A percentile compares a stretch with the other conserved stretches of the same genome.
phyloP scores from a whole-genome alignment of 1,140 invertebrate species.

The Gryllus bimaculatus region DNA sequence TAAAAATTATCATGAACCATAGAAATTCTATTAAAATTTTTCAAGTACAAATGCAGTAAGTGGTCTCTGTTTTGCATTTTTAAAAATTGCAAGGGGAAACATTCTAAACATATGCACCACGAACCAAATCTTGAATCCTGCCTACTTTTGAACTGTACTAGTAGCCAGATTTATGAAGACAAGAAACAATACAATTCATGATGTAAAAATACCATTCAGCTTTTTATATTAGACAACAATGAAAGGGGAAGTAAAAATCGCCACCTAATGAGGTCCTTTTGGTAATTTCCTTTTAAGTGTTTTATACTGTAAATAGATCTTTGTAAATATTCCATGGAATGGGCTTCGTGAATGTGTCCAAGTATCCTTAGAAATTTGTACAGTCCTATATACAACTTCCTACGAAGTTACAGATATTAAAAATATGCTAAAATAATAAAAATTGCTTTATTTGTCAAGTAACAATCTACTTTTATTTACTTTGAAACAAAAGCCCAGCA shows the following conservation, averaged over 20 bases:
- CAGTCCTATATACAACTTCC: conserved; percentile 11
- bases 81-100: neutral
- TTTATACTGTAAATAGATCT: conserved; percentile 21
- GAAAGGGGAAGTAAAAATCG: conserved; percentile 7
- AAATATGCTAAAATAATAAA: conserved; percentile 17
- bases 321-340: conserved; percentile 15
- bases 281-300: conserved; percentile 21
- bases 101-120: conserved; percentile 13
- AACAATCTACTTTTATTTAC: neutral
- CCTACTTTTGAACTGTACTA: conserved; percentile 9
- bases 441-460: conserved; percentile 21
- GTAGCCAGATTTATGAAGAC: conserved; percentile 2
- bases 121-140: conserved; percentile 16
- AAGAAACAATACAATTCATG: conserved; percentile 6
- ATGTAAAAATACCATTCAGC: conserved; percentile 13
- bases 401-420: conserved; percentile 16
- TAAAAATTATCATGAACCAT: conserved; percentile 2
- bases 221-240: conserved; percentile 15
- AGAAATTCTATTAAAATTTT: neutral
- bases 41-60: conserved; percentile 13
- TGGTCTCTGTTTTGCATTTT: neutral
- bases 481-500: no score
- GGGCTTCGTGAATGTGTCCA: conserved; percentile 16
- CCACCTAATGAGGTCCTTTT: conserved; percentile 11
- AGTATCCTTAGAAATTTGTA: conserved; percentile 20